These are phyloP conservation scores for Eira barbara DNA, from an alignment of 2,113 vertebrate genomes.

Conservation along the genomic window DNA sequence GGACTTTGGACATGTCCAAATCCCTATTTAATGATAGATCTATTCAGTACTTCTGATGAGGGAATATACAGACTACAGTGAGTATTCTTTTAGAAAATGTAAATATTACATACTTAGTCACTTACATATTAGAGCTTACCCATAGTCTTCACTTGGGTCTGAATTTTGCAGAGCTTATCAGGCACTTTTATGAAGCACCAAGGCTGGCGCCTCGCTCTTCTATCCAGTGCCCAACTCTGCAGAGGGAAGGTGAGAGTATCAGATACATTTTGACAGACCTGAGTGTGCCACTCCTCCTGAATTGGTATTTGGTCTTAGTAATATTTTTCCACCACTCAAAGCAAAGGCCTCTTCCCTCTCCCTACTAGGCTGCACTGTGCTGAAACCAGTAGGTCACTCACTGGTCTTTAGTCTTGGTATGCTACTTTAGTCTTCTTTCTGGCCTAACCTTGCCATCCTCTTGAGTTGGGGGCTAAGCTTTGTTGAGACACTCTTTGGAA, in stretches of 20 bases:
- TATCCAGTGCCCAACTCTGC: neutral
- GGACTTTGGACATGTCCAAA: neutral
- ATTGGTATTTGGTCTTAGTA: neutral
- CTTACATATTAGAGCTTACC: neutral
- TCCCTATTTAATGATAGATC: neutral
- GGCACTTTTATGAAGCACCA: too few relatives aligned
- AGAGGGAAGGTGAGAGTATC: neutral
- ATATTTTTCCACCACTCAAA: neutral
- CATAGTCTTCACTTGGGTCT: neutral
- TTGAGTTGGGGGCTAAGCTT: neutral
- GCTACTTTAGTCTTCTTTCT: neutral
- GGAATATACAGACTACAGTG: neutral
- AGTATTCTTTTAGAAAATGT: neutral
- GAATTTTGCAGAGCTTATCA: neutral
- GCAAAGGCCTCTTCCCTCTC: neutral
- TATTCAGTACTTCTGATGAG: neutral
- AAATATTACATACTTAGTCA: neutral
- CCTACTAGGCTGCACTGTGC: neutral
- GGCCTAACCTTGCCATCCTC: neutral
- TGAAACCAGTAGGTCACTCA: neutral
- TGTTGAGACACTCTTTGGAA: neutral
- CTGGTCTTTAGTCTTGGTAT: neutral
- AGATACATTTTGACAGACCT: neutral
- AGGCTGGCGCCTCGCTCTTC: accelerated
- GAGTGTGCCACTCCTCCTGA: neutral